Evolutionary conservation across 2,797 vertebrate species (phyloP).

Genomic region (Arrhamphus sclerolepis): DNA sequence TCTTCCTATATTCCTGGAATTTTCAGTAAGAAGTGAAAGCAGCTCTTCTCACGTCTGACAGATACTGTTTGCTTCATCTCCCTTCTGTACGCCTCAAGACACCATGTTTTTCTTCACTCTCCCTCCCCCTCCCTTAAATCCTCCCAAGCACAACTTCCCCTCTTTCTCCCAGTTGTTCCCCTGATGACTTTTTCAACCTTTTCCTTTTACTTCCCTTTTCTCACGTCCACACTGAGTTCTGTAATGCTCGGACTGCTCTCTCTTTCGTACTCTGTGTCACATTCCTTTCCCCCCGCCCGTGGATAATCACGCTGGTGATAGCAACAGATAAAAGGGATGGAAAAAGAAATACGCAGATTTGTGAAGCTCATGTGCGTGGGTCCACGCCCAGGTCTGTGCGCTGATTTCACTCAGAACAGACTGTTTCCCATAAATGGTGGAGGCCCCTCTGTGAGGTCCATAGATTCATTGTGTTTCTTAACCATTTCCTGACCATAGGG

Average conservation of each 20-base stretch:
- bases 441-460: constrained; percentile 45
- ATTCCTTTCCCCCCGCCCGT: not conserved
- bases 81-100: constrained; percentile 34
- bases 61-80: constrained; percentile 40
- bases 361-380: constrained; percentile 6
- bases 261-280: constrained; percentile 3
- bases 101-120: constrained; percentile 26
- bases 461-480: constrained; percentile 64
- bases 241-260: constrained; percentile 8
- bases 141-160: constrained; percentile 52
- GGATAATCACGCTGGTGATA: constrained; percentile 22
- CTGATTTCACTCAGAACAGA: constrained; percentile 55
- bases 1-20: constrained; percentile 46
- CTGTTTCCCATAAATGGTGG: constrained; percentile 42
- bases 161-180: constrained; percentile 40
- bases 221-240: constrained; percentile 24
- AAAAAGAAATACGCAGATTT: constrained; percentile 35
- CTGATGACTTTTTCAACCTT: constrained; percentile 24
- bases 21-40: constrained; percentile 38
- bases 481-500: constrained; percentile 60
- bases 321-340: constrained; percentile 26
- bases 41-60: constrained; percentile 53
- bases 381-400: constrained; percentile 33
- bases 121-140: constrained; percentile 11
- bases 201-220: constrained; percentile 40